Evolutionary conservation across 2,797 vertebrate species (phyloP).

Genomic region (Pampus argenteus): DNA sequence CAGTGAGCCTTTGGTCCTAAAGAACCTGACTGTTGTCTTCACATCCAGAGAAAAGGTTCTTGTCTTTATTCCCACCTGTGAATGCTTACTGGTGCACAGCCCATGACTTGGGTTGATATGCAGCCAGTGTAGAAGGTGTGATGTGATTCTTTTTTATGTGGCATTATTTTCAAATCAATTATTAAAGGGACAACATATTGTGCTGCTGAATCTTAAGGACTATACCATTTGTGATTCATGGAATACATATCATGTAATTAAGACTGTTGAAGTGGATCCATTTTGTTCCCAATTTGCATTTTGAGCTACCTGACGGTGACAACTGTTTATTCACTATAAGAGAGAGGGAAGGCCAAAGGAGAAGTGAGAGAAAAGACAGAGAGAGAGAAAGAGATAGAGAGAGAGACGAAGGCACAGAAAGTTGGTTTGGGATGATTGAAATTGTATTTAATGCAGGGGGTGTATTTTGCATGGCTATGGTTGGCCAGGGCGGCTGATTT

Average conservation of each 20-base stretch:
- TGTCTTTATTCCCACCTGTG: constrained; percentile 59
- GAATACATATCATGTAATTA: constrained; percentile 90
- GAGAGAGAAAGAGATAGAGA: constrained; percentile 50
- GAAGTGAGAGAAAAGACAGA: constrained; percentile 47
- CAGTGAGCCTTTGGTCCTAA: constrained; percentile 89
- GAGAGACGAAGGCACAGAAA: constrained; percentile 64
- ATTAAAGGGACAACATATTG: constrained; percentile 85
- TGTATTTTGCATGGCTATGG: constrained; percentile 85
- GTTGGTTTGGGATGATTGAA: constrained; percentile 83
- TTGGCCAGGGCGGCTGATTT: constrained; percentile 85
- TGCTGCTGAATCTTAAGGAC: constrained; percentile 77
- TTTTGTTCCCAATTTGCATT: constrained; percentile 85
- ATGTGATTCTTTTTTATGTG: constrained; percentile 76
- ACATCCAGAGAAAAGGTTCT: constrained; percentile 92
- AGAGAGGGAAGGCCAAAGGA: constrained; percentile 63
- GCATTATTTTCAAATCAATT: constrained; percentile 85
- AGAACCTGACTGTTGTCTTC: constrained; percentile 90
- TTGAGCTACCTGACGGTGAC: constrained; percentile 80
- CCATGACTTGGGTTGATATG: constrained; percentile 78
- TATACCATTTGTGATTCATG: constrained; percentile 88
- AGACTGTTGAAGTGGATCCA: constrained; percentile 86
- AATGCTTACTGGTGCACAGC: constrained; percentile 50
- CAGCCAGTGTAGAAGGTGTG: constrained; percentile 68
- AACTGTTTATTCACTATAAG: constrained; percentile 82
- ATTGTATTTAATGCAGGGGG: constrained; percentile 82